phyloP scores from a whole-genome alignment of 2,888 invertebrate genomes.

The Meliscaeva auricollis region DNA sequence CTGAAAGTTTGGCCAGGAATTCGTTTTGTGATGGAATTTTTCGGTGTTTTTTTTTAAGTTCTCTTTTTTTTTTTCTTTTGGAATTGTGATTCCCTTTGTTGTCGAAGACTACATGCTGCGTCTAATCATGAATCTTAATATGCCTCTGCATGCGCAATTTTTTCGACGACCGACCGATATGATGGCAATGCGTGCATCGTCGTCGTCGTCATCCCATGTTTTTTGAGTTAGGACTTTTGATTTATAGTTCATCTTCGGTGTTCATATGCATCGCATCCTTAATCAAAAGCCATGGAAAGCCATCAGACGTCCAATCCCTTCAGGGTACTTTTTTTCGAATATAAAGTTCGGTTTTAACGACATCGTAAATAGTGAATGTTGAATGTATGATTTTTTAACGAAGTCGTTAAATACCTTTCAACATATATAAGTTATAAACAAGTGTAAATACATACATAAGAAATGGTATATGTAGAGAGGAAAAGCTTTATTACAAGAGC shows the following conservation, averaged over 20 bases:
- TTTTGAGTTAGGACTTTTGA: background rate
- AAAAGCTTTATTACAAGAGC: slow-evolving; percentile 9
- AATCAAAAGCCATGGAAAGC: background rate
- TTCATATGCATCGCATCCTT: background rate
- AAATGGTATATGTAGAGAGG: background rate
- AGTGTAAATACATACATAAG: background rate
- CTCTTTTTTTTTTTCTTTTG: background rate
- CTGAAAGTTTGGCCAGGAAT: slow-evolving; percentile 7
- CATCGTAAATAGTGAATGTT: slow-evolving; percentile 44
- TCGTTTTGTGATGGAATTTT: background rate
- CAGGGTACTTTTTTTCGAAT: slow-evolving; percentile 13
- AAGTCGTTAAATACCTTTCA: slow-evolving; percentile 56
- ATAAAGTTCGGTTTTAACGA: slow-evolving; percentile 40
- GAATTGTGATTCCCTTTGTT: slow-evolving; percentile 21
- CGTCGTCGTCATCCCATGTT: background rate
- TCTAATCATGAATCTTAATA: slow-evolving; percentile 38
- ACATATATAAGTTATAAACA: background rate
- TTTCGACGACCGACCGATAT: background rate
- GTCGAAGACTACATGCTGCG: background rate
- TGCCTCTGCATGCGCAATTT: slow-evolving; percentile 10
- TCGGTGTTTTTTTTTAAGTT: background rate
- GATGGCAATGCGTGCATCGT: background rate
- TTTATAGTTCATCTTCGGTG: slow-evolving; percentile 1
- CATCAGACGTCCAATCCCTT: background rate
- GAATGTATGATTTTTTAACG: slow-evolving; percentile 13